A percentile compares a stretch with the other conserved stretches of the same genome.
These are phyloP conservation scores for Epistrophe grossulariae DNA, from an alignment of 2,888 invertebrate genomes.

Conservation along the genomic window DNA sequence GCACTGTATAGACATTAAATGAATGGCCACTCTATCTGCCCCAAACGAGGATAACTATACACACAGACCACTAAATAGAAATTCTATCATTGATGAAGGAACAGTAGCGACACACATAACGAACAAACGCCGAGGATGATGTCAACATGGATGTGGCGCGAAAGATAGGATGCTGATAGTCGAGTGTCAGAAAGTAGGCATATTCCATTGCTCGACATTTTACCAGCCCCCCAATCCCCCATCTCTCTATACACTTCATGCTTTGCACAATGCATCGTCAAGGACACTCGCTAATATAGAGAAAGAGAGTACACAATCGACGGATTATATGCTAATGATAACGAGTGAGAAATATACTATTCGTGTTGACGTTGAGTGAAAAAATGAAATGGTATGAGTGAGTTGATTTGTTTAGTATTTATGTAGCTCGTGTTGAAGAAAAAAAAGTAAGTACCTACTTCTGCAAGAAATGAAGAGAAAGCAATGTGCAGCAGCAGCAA, in stretches of 20 bases:
- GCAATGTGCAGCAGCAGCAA: conserved; percentile 22
- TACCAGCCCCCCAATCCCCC: not conserved
- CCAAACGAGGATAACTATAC: conserved; percentile 22
- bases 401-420: not conserved
- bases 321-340: conserved; percentile 66
- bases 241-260: not conserved
- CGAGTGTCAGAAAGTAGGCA: conserved; percentile 34
- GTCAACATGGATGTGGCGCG: conserved; percentile 46
- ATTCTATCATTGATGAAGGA: conserved; percentile 28
- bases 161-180: conserved; percentile 45
- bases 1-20: conserved; percentile 29
- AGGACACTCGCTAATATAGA: conserved; percentile 52
- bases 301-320: conserved; percentile 49
- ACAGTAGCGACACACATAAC: not conserved
- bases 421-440: not conserved
- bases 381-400: not conserved
- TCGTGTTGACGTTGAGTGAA: conserved; percentile 1
- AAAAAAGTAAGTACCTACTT: not conserved
- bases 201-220: conserved; percentile 33
- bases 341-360: conserved; percentile 39
- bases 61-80: conserved; percentile 33
- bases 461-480: not conserved
- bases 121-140: conserved; percentile 5
- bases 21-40: conserved; percentile 54
- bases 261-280: conserved; percentile 30